Conservation (phyloP, 2,113 vertebrate species). For the Sterrhoptilus dennistouni region DNA sequence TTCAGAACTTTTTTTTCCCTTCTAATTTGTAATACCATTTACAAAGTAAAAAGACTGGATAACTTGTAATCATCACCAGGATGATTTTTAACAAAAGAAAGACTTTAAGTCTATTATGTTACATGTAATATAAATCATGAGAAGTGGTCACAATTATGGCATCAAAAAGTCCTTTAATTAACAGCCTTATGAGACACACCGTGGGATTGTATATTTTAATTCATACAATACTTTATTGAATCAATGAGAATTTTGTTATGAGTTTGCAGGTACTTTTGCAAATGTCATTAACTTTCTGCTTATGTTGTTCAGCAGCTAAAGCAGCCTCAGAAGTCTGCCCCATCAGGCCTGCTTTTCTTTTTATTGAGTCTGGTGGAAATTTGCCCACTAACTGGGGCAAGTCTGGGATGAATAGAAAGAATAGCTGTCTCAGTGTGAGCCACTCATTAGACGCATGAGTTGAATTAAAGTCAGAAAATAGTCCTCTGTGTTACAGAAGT, state of each 20-base stretch:
- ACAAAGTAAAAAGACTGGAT: not conserved
- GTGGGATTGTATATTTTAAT: not conserved
- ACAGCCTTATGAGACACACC: not conserved
- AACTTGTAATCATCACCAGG: not conserved
- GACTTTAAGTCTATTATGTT: not conserved
- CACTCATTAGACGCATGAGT: not conserved
- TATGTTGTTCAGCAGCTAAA: not conserved
- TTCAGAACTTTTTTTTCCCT: not conserved
- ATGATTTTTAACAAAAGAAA: not conserved
- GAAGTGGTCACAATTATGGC: not conserved
- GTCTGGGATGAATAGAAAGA: constrained; percentile 19
- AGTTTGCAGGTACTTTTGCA: not conserved
- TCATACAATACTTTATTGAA: not conserved
- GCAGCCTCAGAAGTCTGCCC: not conserved
- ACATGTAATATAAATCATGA: not conserved
- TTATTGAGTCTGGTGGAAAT: constrained; percentile 1
- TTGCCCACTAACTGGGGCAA: not conserved
- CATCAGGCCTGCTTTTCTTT: not conserved
- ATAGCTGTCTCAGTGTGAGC: not conserved
- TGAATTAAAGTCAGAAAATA: constrained; percentile 8
- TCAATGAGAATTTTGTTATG: not conserved
- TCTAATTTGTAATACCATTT: not conserved
- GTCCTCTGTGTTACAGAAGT: not conserved
- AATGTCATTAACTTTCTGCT: not conserved
- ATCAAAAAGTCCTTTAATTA: not conserved